Evolutionary conservation across 2,113 vertebrate species (phyloP), one percentile per base, ranked within the genome.

Genomic region (Tyrannus savana): DNA sequence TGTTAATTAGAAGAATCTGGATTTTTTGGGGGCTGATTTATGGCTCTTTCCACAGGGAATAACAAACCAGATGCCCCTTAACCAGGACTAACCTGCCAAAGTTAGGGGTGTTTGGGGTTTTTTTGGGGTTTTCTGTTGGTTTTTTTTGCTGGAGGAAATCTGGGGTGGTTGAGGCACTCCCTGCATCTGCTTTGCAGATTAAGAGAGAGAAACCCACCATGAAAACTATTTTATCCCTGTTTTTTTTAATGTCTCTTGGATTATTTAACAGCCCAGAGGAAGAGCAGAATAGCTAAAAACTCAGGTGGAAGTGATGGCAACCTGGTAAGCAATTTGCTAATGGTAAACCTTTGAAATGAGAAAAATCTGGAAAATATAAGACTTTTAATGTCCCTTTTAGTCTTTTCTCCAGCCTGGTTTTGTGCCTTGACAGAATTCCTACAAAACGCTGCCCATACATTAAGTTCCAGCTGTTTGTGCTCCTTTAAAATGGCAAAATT

Each of bases 101-200:
- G 71, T 35, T 56, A 30, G 63, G 69, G 14, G 12, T 47, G 19
- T 41, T 41, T 41, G 6, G 35, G 35, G 33, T 23, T 56, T 56
- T 1, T 84, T 82, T 82, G 17, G 44, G 21, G n/a, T 37, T 37
- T 9, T 37, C 9, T 37, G 37, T 23, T 23, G 23, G 11, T 23
- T 23, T 50, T 50, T 50, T 50, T 0, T 95, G 60, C 91, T 63
- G 28, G 46, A 94, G 93, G 79, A 25, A 33, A 86, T 83, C 84
- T 72, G 82, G 68, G 67, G 37, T 66, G 55, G 73, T 87, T 49
- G 59, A 76, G 2, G 0, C 58, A 80, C 91, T 95, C 59, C 10
- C 73, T 28, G 58, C 94, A 93, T 97, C 97, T 97, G 96, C 80
- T 97, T 95, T 88, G 81, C 87, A 94, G 95, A 96, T 96, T 84